These are phyloP conservation scores for Hormaphis cornu DNA, from an alignment of 1,140 invertebrate species.

Conservation along the genomic window DNA sequence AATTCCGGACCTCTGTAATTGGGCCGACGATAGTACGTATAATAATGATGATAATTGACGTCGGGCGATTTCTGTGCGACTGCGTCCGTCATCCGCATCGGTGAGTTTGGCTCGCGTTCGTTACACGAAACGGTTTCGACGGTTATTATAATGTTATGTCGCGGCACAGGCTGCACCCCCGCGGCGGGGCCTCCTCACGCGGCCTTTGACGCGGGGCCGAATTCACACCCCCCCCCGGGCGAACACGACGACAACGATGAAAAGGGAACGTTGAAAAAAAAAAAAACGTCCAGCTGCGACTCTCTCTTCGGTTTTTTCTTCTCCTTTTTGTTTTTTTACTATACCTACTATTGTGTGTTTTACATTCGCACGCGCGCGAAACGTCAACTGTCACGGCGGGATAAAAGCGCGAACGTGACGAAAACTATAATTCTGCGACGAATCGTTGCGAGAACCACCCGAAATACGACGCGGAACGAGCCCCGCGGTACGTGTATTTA, in stretches of 20 bases:
- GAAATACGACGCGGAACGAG: background rate
- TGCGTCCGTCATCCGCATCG: no score
- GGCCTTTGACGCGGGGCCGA: conserved; percentile 21
- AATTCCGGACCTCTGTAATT: no score
- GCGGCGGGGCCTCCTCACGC: no score
- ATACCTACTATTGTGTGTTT: background rate
- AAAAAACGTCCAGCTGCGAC: conserved; percentile 26
- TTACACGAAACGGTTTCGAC: no score
- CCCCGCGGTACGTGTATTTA: no score
- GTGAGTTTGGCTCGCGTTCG: no score
- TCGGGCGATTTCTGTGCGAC: no score
- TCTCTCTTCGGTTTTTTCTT: conserved; percentile 14
- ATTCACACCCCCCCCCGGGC: conserved; percentile 22
- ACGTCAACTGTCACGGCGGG: conserved; percentile 29
- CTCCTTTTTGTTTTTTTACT: background rate
- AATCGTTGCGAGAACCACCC: conserved; percentile 20
- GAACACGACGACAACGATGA: background rate
- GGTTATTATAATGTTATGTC: no score
- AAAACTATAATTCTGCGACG: conserved; percentile 9
- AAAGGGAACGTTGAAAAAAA: background rate
- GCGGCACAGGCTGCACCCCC: no score
- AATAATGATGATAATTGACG: no score
- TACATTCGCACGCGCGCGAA: no score
- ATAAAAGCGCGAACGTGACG: conserved; percentile 31
- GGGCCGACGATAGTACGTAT: no score